Conservation (phyloP, 37 sponge, comb jelly and placozoan species). For the Oopsacas minuta region DNA sequence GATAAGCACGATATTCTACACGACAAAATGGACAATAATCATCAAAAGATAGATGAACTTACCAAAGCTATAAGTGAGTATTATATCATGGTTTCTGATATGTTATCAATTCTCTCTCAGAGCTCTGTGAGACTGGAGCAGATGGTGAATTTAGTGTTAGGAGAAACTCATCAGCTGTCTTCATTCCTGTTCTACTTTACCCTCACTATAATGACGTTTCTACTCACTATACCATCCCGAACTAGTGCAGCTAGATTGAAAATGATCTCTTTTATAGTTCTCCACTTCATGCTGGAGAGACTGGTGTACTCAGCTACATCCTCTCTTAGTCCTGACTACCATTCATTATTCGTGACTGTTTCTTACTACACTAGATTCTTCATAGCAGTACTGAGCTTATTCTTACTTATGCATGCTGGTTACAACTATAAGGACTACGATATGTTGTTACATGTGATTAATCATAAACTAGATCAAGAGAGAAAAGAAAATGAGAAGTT, state of each 20-base stretch:
- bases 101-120: background rate
- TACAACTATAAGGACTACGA: constrained; percentile 4
- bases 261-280: background rate
- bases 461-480: background rate
- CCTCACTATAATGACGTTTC: background rate
- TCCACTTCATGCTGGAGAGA: background rate
- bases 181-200: background rate
- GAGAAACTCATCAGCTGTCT: constrained; percentile 4
- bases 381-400: background rate
- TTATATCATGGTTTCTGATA: background rate
- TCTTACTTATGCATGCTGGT: background rate
- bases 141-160: background rate
- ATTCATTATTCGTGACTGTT: background rate
- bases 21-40: background rate
- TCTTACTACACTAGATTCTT: background rate
- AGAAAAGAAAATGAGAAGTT: background rate
- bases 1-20: background rate
- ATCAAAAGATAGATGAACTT: background rate
- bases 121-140: background rate
- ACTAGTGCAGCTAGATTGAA: background rate
- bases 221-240: background rate
- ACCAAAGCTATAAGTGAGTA: background rate
- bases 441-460: background rate
- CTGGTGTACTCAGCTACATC: background rate
- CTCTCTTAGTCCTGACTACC: background rate